Evolutionary conservation across 1,140 invertebrate genomes (phyloP).

Genomic region (Trinorchestia longiramus): DNA sequence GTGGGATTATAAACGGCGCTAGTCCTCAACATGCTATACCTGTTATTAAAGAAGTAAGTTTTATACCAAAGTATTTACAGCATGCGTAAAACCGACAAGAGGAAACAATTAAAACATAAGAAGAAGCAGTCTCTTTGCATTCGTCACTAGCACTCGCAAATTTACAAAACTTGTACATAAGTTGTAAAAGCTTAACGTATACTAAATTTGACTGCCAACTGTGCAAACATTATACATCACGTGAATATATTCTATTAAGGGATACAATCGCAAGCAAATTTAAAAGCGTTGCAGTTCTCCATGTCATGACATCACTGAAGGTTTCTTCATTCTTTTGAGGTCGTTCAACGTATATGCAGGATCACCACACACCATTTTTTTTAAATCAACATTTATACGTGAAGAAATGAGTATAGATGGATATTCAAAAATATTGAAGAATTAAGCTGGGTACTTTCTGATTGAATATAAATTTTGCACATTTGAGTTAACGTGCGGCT

Average conservation of each 20-base stretch:
- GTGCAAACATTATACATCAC: background rate
- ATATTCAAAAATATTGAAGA: background rate
- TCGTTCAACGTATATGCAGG: background rate
- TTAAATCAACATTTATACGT: background rate
- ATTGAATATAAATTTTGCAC: background rate
- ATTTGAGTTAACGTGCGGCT: background rate
- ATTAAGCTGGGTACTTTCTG: background rate
- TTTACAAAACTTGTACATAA: background rate
- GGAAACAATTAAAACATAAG: background rate
- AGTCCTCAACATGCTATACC: background rate
- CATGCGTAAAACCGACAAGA: background rate
- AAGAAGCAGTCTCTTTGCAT: background rate
- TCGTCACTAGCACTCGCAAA: background rate
- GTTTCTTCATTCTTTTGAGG: background rate
- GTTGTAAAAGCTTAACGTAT: background rate
- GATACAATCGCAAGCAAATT: background rate
- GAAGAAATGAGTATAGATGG: background rate
- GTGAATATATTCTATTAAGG: background rate
- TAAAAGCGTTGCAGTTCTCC: background rate
- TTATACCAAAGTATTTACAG: slow-evolving; percentile 9
- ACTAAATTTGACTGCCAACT: background rate
- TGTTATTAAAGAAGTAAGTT: background rate
- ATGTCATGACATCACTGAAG: background rate
- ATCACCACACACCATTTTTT: background rate
- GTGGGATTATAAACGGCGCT: background rate